Evolutionary conservation across 2,113 vertebrate genomes (phyloP), one percentile per base, ranked within the genome.

Genomic region (Zapornia atra): DNA sequence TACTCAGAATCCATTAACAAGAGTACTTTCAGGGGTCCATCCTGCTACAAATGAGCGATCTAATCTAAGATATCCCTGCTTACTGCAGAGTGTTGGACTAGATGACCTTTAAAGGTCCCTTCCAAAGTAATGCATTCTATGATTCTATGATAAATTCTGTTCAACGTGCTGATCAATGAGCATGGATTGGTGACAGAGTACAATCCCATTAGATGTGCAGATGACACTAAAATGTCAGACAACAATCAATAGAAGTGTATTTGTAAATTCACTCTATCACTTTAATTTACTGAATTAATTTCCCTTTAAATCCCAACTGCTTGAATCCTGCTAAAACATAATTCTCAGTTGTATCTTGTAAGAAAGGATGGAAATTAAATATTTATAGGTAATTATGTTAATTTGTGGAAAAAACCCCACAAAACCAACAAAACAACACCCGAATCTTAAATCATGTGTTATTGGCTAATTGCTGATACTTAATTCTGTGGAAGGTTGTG

Each of bases 321-420:
- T n/a, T 84, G n/a, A 64, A 53, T 77, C 15, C 11, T 71, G 10
- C 18, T 29, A 56, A 83, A 46, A 64, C 18, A 31, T 26, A 40
- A 18, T 84, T 59, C 34, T 64, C 19, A 66, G 42, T 70, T 2
- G 0, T 64, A 40, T 56, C 11, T 56, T 80, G 7, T 31, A 59
- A 60, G 22, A 87, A 80, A 50, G 31, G 76, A 77, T 56, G 18
- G 6, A 17, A 50, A 22, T 34, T 84, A 64, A 83, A 70, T 54
- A 70, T n/a, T 50, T 16, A 11, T 57, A 59, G 14, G 16, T 68
- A 68, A 68, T 84, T 64, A 38, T 38, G 3, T 78, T 78, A 56
- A 36, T 65, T 66, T 61, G 44, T 50, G 5, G 8, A 34, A 25
- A 53, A n/a, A 28, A 0, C 8, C 14, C 2, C 0, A 40, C n/a